phyloP scores from a whole-genome alignment of 35 echinoderm and acorn worm species.

The Stichopus chloronotus region DNA sequence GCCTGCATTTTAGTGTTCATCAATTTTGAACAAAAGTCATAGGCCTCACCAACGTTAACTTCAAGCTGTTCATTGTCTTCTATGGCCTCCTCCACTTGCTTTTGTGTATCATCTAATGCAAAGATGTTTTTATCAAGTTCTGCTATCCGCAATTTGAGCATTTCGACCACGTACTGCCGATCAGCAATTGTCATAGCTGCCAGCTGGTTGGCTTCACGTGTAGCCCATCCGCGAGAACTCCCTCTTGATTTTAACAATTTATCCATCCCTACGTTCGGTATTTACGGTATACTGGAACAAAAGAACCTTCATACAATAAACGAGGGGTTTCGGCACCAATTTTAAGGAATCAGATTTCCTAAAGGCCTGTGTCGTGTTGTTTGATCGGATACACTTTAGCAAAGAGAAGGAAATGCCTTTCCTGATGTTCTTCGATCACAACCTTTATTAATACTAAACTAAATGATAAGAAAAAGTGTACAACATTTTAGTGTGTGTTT shows the following conservation, averaged over 20 bases:
- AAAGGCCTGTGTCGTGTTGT: neutral
- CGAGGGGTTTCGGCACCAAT: neutral
- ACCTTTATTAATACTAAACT: conserved; percentile 5
- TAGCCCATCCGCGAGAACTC: neutral
- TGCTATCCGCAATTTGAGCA: neutral
- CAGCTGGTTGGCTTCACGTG: neutral
- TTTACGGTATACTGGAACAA: neutral
- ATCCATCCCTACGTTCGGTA: neutral
- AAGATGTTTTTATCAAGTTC: neutral
- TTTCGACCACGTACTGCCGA: neutral
- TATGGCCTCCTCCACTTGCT: neutral
- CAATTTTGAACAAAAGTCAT: conserved; percentile 15
- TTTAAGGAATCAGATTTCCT: neutral
- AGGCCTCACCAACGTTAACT: conserved; percentile 11
- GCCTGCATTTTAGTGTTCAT: neutral
- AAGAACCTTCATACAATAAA: neutral
- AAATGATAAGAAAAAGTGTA: neutral
- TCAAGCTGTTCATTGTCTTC: neutral
- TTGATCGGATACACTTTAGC: neutral
- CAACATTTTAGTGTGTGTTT: neutral
- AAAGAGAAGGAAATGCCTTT: neutral
- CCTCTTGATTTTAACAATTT: neutral
- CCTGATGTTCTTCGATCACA: neutral
- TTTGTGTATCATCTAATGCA: neutral
- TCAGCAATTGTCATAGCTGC: neutral